Percentiles rank a stretch among this genome's conserved stretches.
Conservation (phyloP, 2,888 invertebrate genomes). For the Tuta absoluta region DNA sequence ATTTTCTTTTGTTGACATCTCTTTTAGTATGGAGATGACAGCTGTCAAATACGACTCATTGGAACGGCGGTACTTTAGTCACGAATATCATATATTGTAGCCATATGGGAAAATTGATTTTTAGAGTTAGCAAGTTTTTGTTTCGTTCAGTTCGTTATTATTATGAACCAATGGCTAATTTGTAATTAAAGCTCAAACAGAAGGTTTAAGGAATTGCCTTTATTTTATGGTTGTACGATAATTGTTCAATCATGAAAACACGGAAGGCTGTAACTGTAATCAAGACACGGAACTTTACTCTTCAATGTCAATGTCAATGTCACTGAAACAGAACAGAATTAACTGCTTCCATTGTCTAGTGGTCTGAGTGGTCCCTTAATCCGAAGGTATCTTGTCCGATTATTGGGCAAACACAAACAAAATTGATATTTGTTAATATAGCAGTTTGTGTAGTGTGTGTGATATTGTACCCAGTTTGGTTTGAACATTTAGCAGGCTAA, state of each 20-base stretch:
- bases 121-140: background rate
- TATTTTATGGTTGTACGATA: conserved; percentile 35
- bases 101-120: background rate
- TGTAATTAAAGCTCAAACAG: conserved; percentile 12
- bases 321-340: conserved; percentile 48
- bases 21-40: too few species aligned
- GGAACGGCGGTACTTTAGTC: too few species aligned
- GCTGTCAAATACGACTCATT: too few species aligned
- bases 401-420: too few species aligned
- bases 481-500: too few species aligned
- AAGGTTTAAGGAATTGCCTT: conserved; percentile 39
- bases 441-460: too few species aligned
- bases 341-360: background rate
- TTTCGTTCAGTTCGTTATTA: background rate
- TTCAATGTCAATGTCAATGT: conserved; percentile 45
- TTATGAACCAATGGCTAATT: background rate
- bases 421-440: too few species aligned
- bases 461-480: too few species aligned
- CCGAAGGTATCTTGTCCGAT: too few species aligned
- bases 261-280: conserved; percentile 42
- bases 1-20: too few species aligned
- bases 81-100: background rate
- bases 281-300: conserved; percentile 46
- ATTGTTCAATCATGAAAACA: conserved; percentile 37
- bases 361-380: too few species aligned